Evolutionary conservation across 2,888 invertebrate genomes (phyloP).

Genomic region (Mechanitis messenoides): DNA sequence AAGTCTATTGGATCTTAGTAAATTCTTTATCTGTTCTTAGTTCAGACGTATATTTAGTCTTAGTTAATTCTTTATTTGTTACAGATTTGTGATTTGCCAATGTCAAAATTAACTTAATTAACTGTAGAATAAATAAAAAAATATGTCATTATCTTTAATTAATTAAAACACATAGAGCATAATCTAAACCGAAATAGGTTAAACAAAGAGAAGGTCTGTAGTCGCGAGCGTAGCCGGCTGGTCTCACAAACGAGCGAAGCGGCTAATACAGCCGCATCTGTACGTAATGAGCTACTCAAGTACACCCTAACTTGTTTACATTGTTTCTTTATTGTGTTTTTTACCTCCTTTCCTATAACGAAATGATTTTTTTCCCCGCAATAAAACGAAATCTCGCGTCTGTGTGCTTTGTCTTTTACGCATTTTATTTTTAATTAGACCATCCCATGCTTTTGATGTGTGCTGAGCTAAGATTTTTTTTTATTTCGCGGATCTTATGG

Average conservation of each 20-base stretch:
- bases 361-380: slow-evolving; percentile 64
- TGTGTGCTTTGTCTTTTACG: slow-evolving; percentile 45
- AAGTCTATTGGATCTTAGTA: too few relatives aligned
- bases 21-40: too few relatives aligned
- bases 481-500: slow-evolving; percentile 11
- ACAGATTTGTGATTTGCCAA: too few relatives aligned
- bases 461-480: slow-evolving; percentile 30
- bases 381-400: slow-evolving; percentile 63
- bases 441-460: slow-evolving; percentile 28
- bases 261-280: slow-evolving; percentile 69
- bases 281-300: slow-evolving; percentile 75
- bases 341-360: slow-evolving; percentile 67
- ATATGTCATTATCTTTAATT: slow-evolving; percentile 45
- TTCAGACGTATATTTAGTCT: too few relatives aligned
- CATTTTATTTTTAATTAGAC: slow-evolving; percentile 61
- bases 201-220: slow-evolving; percentile 54
- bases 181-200: slow-evolving; percentile 74
- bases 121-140: slow-evolving; percentile 1
- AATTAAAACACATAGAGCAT: slow-evolving; percentile 61
- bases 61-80: too few relatives aligned
- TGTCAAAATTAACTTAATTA: too few relatives aligned
- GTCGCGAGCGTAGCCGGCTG: slow-evolving; percentile 40
- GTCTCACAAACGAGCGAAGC: slow-evolving; percentile 48
- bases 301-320: slow-evolving; percentile 76
- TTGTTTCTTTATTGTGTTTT: slow-evolving; percentile 77